Conservation (phyloP, 2,113 vertebrate species). For the Cavia aperea region DNA sequence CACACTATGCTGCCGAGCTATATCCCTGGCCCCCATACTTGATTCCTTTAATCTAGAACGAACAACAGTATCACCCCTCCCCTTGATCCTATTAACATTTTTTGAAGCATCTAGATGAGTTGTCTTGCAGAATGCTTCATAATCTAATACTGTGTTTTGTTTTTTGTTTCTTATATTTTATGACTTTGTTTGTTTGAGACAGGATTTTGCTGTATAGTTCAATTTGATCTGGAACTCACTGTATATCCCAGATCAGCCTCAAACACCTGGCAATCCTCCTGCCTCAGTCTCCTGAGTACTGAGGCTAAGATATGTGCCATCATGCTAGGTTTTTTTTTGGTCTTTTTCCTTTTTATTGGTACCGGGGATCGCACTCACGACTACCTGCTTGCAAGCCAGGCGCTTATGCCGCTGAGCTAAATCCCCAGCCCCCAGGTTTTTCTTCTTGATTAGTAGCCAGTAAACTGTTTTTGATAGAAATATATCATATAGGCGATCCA, state of each 20-base stretch:
- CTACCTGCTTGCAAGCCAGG: too few relatives aligned
- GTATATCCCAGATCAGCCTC: not conserved
- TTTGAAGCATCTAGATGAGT: not conserved
- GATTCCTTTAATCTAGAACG: not conserved
- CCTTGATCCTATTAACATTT: not conserved
- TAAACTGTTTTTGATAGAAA: conserved; percentile 6
- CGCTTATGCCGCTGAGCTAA: too few relatives aligned
- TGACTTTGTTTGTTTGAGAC: not conserved
- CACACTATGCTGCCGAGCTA: too few relatives aligned
- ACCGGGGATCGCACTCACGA: too few relatives aligned
- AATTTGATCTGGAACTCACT: not conserved
- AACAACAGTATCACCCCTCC: not conserved
- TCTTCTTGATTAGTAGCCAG: conserved; percentile 13
- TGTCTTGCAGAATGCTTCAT: conserved; percentile 1
- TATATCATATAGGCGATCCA: not conserved
- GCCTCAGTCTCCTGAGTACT: not conserved
- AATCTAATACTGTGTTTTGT: conserved; percentile 1
- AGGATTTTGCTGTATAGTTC: not conserved
- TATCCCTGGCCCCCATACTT: not conserved
- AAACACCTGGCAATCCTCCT: not conserved
- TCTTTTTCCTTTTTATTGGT: too few relatives aligned
- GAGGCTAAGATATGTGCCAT: not conserved
- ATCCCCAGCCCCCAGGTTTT: not conserved
- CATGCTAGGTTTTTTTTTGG: not conserved
- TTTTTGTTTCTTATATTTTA: not conserved